phyloP scores from a whole-genome alignment of 2,113 vertebrate genomes.

The Gobio gobio region DNA sequence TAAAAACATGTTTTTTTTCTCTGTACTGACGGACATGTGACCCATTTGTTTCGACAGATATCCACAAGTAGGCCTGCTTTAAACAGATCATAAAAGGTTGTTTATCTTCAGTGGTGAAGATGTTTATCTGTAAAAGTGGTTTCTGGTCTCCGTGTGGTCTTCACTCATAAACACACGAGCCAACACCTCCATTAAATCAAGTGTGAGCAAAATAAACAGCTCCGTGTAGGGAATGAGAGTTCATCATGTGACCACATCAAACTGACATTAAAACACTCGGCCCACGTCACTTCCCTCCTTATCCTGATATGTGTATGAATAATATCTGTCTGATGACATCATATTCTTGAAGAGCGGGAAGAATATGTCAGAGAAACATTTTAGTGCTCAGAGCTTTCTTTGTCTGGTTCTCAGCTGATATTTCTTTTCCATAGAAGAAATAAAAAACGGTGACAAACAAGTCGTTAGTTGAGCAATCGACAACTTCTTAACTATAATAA shows the following conservation, averaged over 20 bases:
- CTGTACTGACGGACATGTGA: background rate
- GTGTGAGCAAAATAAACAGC: conserved; percentile 29
- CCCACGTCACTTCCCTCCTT: background rate
- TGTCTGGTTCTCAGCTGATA: background rate
- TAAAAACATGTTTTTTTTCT: background rate
- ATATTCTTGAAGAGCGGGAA: background rate
- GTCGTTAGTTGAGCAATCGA: background rate
- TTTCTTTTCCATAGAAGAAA: background rate
- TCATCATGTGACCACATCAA: background rate
- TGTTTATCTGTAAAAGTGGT: background rate
- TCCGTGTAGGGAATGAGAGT: conserved; percentile 13
- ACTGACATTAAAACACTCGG: background rate
- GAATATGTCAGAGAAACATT: background rate
- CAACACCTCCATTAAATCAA: conserved; percentile 49
- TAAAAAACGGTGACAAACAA: background rate
- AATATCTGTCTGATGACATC: background rate
- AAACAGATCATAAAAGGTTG: conserved; percentile 38
- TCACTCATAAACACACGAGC: conserved; percentile 50
- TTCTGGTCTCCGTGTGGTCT: background rate
- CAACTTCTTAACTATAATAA: background rate
- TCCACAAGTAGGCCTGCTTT: background rate
- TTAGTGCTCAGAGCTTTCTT: background rate
- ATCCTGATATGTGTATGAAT: background rate
- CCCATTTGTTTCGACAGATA: background rate
- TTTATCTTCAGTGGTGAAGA: background rate